Base-by-base conservation (phyloP, 2,797 vertebrate genomes). In the Scolopax rusticola region DNA sequence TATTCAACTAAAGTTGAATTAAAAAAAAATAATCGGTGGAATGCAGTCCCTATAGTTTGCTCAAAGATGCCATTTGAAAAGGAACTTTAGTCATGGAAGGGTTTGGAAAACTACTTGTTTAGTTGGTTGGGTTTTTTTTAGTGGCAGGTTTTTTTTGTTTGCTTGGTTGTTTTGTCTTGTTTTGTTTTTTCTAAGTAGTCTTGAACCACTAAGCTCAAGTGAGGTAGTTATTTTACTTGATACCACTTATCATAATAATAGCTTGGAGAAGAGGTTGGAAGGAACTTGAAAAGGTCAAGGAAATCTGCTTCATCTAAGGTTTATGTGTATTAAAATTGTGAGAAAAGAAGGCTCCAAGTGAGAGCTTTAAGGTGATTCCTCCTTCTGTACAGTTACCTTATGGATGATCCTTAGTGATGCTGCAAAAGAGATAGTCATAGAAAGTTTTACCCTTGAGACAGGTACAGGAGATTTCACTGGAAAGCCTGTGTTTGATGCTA, bases 11-110 rank as follows among this genome's bases (percentile, higher is more conserved):
- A 15, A 38, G 7, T 33, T 1, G 47, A 64, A 68, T 1, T 51
- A 60, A 71, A 28, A 45, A 45, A 19, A 40, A 13, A 60, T 33
- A 17, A 3, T 3, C 15, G 28, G 13, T 60, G 13, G 48, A 59
- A 63, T 32, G 2, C 9, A 48, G n/a, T 69, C 16, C 18, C 69
- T 57, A 12, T 8, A 43, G 5, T 56, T 75, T 11, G 68, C 20
- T 9, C 6, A 53, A 73, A 73, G 7, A 51, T 56, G 8, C 4
- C 4, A 51, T 53, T 8, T 51, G 41, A 56, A 83, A 69, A 65
- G 3, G 4, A 60, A 9, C 2, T 36, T 28, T n/a, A 63, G 9
- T 24, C 30, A 47, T 11, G 27, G 2, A 4, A 74, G 11, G 1
- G 18, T 87, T 38, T 89, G 21, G 36, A 69, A 76, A 82, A 60